phyloP scores from a whole-genome alignment of 2,888 invertebrate genomes.

The Thelaira solivaga region DNA sequence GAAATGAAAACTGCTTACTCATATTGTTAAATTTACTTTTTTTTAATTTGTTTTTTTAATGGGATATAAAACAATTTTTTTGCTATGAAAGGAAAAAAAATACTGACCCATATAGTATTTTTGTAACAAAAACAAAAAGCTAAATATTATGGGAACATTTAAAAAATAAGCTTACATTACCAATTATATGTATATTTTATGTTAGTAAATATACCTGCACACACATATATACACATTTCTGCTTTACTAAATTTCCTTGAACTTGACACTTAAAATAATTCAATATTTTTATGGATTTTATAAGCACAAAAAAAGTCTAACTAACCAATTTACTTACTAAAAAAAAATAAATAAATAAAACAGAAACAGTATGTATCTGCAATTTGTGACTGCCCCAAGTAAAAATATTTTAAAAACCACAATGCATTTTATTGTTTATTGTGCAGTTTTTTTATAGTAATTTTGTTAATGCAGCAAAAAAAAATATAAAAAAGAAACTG shows the following conservation, averaged over 20 bases:
- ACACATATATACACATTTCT: neutral
- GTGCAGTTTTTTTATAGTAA: neutral
- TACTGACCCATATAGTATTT: constrained; percentile 1
- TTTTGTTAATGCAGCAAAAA: constrained; percentile 53
- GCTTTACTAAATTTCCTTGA: constrained; percentile 69
- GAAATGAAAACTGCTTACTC: too few species aligned
- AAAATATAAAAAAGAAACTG: constrained; percentile 50
- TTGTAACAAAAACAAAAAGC: neutral
- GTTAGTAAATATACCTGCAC: neutral
- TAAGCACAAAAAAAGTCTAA: constrained; percentile 1
- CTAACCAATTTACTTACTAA: constrained; percentile 16
- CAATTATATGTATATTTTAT: neutral
- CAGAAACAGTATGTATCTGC: neutral
- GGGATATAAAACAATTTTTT: neutral
- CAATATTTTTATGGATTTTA: constrained; percentile 38
- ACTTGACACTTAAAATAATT: constrained; percentile 70
- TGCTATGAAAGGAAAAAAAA: neutral
- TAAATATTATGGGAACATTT: constrained; percentile 1
- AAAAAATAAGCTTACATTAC: constrained; percentile 18
- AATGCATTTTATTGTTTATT: constrained; percentile 14
- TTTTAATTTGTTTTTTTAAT: neutral
- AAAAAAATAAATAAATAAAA: constrained; percentile 1
- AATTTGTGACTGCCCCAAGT: constrained; percentile 49
- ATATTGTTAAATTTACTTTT: neutral
- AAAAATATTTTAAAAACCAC: constrained; percentile 38